Percentiles rank a stretch among this genome's conserved stretches.
Conservation (phyloP, 2,797 vertebrate genomes). For the Vipera latastei region DNA sequence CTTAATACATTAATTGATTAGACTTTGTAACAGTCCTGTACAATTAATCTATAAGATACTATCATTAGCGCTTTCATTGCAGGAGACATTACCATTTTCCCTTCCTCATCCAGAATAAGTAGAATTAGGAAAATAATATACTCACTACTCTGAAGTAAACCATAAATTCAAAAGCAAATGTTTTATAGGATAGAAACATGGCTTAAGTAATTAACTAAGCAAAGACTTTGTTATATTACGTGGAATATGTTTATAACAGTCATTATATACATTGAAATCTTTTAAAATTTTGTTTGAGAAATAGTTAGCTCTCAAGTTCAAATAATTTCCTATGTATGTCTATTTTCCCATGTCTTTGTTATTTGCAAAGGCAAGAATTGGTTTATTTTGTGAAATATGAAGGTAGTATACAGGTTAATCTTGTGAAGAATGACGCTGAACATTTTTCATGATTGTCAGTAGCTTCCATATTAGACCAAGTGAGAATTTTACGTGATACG, state of each 20-base stretch:
- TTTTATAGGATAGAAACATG: neutral
- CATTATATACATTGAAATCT: neutral
- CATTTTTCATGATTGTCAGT: neutral
- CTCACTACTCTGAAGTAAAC: neutral
- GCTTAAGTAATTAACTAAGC: neutral
- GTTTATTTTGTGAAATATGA: neutral
- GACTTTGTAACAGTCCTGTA: conserved; percentile 4
- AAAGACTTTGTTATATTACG: neutral
- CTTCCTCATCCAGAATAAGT: neutral
- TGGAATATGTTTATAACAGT: neutral
- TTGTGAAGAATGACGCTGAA: neutral
- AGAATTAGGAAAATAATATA: neutral
- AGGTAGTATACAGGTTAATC: neutral
- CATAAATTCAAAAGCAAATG: neutral
- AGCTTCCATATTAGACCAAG: neutral
- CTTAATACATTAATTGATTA: neutral
- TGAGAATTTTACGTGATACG: neutral
- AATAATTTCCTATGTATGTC: too few relatives aligned
- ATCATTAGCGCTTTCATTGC: neutral
- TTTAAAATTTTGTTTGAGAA: neutral
- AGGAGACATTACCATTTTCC: neutral
- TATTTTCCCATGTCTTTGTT: neutral
- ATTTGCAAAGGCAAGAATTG: neutral
- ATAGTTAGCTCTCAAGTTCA: neutral
- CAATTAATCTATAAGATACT: neutral